Evolutionary conservation across 2,113 vertebrate genomes (phyloP).

Genomic region (Clarias macrocephalus): DNA sequence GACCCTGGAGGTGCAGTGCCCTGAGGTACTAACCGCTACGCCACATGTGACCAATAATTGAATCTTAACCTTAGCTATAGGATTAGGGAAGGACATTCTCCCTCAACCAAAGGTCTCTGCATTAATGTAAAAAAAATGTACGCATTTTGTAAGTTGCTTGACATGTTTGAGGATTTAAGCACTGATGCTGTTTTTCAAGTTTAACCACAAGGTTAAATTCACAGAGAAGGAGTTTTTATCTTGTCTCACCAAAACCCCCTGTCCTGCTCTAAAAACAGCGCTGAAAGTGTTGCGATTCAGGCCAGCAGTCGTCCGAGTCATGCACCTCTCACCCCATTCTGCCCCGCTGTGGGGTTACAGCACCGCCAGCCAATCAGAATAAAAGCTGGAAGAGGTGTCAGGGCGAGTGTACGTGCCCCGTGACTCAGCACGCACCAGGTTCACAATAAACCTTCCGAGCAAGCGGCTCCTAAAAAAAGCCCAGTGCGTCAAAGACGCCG

Average conservation of each 20-base stretch:
- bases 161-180: too few relatives aligned
- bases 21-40: too few relatives aligned
- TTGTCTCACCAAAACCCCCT: neutral
- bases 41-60: too few relatives aligned
- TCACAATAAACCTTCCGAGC: neutral
- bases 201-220: neutral
- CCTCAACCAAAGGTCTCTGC: too few relatives aligned
- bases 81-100: too few relatives aligned
- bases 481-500: neutral
- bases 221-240: neutral
- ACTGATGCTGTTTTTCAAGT: too few relatives aligned
- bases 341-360: slow-evolving; percentile 5
- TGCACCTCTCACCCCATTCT: slow-evolving; percentile 42
- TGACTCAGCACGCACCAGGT: neutral
- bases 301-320: neutral
- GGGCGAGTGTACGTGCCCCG: neutral
- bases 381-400: neutral
- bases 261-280: neutral
- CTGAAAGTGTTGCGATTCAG: neutral
- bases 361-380: slow-evolving; percentile 35
- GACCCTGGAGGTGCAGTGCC: too few relatives aligned
- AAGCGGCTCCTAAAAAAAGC: neutral
- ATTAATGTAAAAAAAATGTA: too few relatives aligned
- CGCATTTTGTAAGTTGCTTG: too few relatives aligned
- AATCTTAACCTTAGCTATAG: too few relatives aligned